These are phyloP conservation scores for Drosophila subsilvestris DNA, from an alignment of 2,888 invertebrate genomes.

Conservation along the genomic window DNA sequence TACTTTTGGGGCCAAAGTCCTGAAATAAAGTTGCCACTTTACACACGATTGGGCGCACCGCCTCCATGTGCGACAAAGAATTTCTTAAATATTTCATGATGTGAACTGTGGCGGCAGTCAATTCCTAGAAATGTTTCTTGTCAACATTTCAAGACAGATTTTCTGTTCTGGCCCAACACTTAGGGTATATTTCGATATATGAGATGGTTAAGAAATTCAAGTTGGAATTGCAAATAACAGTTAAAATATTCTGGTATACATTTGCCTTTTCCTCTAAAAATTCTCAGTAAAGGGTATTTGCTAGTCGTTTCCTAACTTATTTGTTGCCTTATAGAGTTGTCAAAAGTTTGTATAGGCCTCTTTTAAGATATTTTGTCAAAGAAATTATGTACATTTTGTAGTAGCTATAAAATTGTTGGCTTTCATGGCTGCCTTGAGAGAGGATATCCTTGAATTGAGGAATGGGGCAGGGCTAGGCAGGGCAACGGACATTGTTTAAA, in stretches of 20 bases:
- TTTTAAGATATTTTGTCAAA: slow-evolving; percentile 61
- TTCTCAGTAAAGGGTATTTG: slow-evolving; percentile 2
- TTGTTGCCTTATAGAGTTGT: not conserved
- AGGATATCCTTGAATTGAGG: not conserved
- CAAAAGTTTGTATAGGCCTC: slow-evolving; percentile 20
- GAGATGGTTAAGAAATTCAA: not conserved
- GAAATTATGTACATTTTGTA: slow-evolving; percentile 70
- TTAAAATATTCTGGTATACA: no score
- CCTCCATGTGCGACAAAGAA: slow-evolving; percentile 27
- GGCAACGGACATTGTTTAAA: slow-evolving; percentile 18
- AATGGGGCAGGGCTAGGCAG: not conserved
- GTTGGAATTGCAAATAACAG: no score
- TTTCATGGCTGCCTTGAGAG: not conserved
- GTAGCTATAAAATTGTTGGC: slow-evolving; percentile 24
- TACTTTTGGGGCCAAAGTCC: slow-evolving; percentile 24
- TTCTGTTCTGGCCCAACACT: not conserved
- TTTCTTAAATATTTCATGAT: slow-evolving; percentile 73
- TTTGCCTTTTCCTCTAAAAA: no score
- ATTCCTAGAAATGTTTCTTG: slow-evolving; percentile 20
- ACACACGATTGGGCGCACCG: slow-evolving; percentile 53
- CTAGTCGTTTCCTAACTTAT: not conserved
- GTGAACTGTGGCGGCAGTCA: slow-evolving; percentile 62
- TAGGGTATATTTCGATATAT: not conserved
- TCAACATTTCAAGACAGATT: slow-evolving; percentile 9
- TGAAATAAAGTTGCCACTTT: slow-evolving; percentile 70